Evolutionary conservation across 2,888 invertebrate species (phyloP), one percentile per base, ranked within the genome.

Genomic region (Sinhomidia bicolor): DNA sequence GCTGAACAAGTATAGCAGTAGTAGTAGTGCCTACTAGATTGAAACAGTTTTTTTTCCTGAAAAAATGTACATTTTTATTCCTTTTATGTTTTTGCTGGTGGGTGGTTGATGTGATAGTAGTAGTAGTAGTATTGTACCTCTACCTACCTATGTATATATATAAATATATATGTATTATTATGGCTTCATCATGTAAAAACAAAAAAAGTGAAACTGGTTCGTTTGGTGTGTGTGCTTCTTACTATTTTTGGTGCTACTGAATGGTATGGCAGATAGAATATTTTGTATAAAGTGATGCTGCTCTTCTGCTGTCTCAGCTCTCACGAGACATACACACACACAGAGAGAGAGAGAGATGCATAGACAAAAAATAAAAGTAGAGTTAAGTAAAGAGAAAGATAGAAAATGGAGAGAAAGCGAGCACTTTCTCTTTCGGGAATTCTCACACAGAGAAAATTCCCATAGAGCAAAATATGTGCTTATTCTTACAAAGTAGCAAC

Each of bases 41-140:
- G 12, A 74, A 74, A 44, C 44, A 47, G 4, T 74, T 44, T 44
- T 74, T 20, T 32, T 74, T 17, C 17, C 44, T 26, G 41, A 74
- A 47, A 60, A 74, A 74, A 47, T 74, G 74, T 74, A 74, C 44
- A 44, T 44, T 74, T 74, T 47, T 74, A 74, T 26, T 44, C 26
- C 47, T 74, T 74, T 74, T 74, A 74, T 74, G 44, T 47, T 47
- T 47, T 14, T 47, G 7, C 5, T 23, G 47, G 44, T 74, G 74
- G 47, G 3, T 23, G 47, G 74, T 60, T 62, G 29, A 2, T 29
- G 62, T 62, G 29, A 2, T 29, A 29, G 54, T 54, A 51, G n/a
- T 14, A 1, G 57, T 57, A 17, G 62, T 71, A 71, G 41, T 71
- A 71, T 14, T 23, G 26, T 74, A 74, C n/a, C 1, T 36, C 29